Evolutionary conservation across 2,888 invertebrate species (phyloP).

Genomic region (Fragum fragum): DNA sequence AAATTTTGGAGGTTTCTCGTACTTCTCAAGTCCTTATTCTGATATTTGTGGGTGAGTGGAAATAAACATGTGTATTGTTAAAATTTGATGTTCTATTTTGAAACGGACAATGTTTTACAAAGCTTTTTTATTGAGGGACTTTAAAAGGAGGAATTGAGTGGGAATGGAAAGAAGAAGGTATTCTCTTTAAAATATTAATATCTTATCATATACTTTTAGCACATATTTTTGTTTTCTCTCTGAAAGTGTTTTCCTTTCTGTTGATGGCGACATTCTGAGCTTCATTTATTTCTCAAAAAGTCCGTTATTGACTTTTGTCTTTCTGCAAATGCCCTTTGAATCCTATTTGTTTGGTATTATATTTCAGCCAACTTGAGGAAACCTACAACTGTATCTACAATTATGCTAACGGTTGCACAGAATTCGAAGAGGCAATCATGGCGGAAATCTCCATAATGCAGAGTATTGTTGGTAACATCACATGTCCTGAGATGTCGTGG

Average conservation of each 20-base stretch:
- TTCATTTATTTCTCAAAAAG: too few relatives aligned
- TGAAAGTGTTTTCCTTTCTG: too few relatives aligned
- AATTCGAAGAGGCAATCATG: constrained; percentile 22
- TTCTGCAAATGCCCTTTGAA: background rate
- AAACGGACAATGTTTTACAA: too few relatives aligned
- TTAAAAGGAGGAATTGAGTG: too few relatives aligned
- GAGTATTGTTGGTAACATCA: constrained; percentile 43
- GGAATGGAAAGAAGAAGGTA: too few relatives aligned
- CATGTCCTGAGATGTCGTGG: constrained; percentile 45
- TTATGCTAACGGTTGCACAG: constrained; percentile 34
- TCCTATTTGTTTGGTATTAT: background rate
- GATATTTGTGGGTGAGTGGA: constrained; percentile 46
- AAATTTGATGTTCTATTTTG: too few relatives aligned
- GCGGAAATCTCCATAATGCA: constrained; percentile 48
- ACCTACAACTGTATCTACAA: constrained; percentile 47
- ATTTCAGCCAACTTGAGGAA: constrained; percentile 39
- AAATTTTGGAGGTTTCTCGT: constrained; percentile 43
- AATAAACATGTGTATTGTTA: too few relatives aligned
- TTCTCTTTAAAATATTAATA: too few relatives aligned
- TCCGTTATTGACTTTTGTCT: background rate
- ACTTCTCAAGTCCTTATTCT: constrained; percentile 34
- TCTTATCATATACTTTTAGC: too few relatives aligned
- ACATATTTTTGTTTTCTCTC: too few relatives aligned
- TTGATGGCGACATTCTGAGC: too few relatives aligned
- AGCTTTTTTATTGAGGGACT: too few relatives aligned